Conservation (phyloP, 2,888 invertebrate species). For the Trichogramma evanescens region DNA sequence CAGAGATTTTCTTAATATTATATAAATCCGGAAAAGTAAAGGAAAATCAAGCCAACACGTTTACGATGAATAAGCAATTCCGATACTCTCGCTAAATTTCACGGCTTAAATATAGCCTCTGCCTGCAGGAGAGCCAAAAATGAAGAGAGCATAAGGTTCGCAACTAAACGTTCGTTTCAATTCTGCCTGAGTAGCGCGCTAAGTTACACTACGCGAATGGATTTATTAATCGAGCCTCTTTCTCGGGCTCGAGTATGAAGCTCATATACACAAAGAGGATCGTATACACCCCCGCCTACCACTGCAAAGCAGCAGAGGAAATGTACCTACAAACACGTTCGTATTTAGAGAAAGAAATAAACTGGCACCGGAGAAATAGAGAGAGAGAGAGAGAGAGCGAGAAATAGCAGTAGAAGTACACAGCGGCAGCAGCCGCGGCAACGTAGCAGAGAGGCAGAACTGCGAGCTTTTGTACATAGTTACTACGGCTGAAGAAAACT, state of each 20-base stretch:
- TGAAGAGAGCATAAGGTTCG: no score
- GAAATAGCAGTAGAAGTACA: not conserved
- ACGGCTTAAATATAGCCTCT: no score
- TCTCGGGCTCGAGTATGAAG: not conserved
- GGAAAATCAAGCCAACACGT: slow-evolving; percentile 22
- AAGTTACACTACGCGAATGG: slow-evolving; percentile 21
- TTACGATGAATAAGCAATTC: slow-evolving; percentile 38
- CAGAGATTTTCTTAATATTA: not conserved
- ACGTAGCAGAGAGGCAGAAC: slow-evolving; percentile 9
- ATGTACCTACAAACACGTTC: not conserved
- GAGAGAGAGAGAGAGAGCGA: slow-evolving; percentile 12
- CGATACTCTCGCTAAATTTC: slow-evolving; percentile 25
- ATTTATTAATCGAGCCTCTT: slow-evolving; percentile 37
- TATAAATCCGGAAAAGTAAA: not conserved
- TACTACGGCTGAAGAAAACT: slow-evolving; percentile 37
- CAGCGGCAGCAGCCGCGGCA: not conserved
- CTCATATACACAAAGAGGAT: no score
- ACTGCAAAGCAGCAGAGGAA: no score
- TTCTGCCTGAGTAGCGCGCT: not conserved
- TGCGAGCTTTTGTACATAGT: not conserved
- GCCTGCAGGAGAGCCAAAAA: slow-evolving; percentile 6
- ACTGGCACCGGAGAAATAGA: slow-evolving; percentile 1
- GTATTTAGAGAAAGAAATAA: slow-evolving; percentile 6
- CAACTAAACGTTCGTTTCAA: not conserved
- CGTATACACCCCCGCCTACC: no score